A percentile compares a stretch with the other conserved stretches of the same genome.
phyloP scores from a whole-genome alignment of 1,140 invertebrate genomes.

The Parasteatoda tepidariorum region DNA sequence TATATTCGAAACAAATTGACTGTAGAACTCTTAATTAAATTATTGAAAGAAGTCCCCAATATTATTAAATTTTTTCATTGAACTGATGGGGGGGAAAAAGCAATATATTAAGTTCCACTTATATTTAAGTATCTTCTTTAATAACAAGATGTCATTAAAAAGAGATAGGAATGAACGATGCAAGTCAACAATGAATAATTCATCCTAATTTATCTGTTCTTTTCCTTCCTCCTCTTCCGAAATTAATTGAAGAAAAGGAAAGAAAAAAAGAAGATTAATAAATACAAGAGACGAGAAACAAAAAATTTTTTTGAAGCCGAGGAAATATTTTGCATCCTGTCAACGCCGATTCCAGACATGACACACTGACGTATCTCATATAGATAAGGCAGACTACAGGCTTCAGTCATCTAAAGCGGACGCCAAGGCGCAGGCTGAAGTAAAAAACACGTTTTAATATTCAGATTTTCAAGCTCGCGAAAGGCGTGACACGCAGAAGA shows the following conservation, averaged over 20 bases:
- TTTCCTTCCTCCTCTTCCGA: too few species aligned
- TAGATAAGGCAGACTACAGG: neutral
- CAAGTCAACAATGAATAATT: slow-evolving; percentile 46
- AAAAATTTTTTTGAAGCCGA: neutral
- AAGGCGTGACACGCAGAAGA: slow-evolving; percentile 38
- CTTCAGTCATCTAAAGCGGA: neutral
- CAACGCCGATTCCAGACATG: slow-evolving; percentile 51
- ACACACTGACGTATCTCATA: slow-evolving; percentile 36
- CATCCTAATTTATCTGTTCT: slow-evolving; percentile 35
- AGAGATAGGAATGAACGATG: neutral
- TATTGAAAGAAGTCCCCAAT: too few species aligned
- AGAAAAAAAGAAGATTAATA: slow-evolving; percentile 2
- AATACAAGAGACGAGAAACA: neutral
- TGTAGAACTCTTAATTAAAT: too few species aligned
- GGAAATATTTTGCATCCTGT: slow-evolving; percentile 51
- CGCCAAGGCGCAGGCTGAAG: neutral
- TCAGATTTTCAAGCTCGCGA: slow-evolving; percentile 44
- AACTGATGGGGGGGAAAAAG: too few species aligned
- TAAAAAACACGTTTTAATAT: slow-evolving; percentile 54
- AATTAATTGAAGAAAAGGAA: slow-evolving; percentile 47
- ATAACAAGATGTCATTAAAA: too few species aligned
- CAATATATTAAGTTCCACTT: too few species aligned
- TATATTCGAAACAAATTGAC: too few species aligned
- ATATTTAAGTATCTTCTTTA: too few species aligned
- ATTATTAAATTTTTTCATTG: too few species aligned